Conservation (phyloP, 2,797 vertebrate genomes). For the Sebastes taczanowskii region DNA sequence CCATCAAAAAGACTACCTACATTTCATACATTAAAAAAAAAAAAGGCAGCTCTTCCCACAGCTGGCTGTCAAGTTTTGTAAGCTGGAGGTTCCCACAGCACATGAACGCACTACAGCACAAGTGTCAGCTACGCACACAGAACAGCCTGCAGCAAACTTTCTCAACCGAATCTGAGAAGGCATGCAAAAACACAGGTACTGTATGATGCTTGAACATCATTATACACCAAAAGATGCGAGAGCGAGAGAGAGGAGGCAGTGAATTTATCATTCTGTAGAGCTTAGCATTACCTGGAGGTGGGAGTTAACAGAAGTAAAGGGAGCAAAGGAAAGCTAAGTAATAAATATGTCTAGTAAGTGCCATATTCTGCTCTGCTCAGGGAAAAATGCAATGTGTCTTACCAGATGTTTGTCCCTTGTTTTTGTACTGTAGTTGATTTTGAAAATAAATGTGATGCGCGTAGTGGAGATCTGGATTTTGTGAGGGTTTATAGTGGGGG, state of each 20-base stretch:
- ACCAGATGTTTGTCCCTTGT: background rate
- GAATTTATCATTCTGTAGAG: conserved; percentile 19
- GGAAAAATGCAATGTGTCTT: background rate
- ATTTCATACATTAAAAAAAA: conserved; percentile 32
- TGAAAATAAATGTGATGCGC: background rate
- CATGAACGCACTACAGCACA: conserved; percentile 28
- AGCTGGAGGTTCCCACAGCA: conserved; percentile 24
- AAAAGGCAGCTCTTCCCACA: conserved; percentile 25
- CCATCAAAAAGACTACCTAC: conserved; percentile 11
- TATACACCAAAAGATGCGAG: conserved; percentile 39
- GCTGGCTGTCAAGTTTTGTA: conserved; percentile 48
- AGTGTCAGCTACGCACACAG: conserved; percentile 27
- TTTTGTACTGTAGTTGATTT: background rate
- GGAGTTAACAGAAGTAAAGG: background rate
- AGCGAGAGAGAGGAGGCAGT: background rate
- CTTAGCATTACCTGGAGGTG: conserved; percentile 1
- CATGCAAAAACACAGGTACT: conserved; percentile 35
- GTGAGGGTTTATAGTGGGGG: background rate
- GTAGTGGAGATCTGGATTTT: background rate
- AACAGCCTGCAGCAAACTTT: conserved; percentile 48
- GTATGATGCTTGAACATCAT: conserved; percentile 17
- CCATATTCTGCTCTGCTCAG: background rate
- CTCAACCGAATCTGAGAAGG: conserved; percentile 24
- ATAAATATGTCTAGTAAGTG: conserved; percentile 3
- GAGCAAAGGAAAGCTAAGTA: background rate